Evolutionary conservation across 2,888 invertebrate genomes (phyloP).

Genomic region (Cosmia pyralina): DNA sequence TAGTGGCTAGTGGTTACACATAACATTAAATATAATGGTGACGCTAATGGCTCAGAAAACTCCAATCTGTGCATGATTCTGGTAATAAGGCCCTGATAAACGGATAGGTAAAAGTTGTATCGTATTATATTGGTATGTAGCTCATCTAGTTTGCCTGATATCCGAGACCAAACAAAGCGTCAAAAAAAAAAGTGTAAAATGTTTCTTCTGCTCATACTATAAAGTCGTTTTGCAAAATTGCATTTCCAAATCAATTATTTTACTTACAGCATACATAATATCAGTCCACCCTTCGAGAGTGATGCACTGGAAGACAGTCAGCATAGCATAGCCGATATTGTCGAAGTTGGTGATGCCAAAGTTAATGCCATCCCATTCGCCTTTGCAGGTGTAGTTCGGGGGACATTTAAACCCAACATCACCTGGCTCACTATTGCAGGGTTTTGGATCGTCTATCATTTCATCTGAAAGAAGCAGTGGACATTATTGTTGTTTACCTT

Average conservation of each 20-base stretch:
- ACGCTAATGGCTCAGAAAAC: no score
- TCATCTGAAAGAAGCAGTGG: slow-evolving; percentile 66
- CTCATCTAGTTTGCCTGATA: not conserved
- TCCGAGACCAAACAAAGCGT: not conserved
- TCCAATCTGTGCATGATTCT: no score
- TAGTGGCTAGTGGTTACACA: not conserved
- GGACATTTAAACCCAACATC: slow-evolving; percentile 92
- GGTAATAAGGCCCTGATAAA: no score
- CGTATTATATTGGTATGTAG: not conserved
- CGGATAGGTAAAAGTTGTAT: not conserved
- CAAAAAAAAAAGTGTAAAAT: not conserved
- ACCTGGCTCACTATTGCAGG: slow-evolving; percentile 91
- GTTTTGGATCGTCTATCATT: slow-evolving; percentile 71
- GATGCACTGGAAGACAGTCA: slow-evolving; percentile 99
- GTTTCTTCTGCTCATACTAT: not conserved
- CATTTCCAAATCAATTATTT: not conserved
- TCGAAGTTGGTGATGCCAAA: slow-evolving; percentile 99
- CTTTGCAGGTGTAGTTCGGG: slow-evolving; percentile 86
- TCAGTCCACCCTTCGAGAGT: slow-evolving; percentile 99
- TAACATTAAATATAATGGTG: no score
- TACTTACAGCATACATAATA: slow-evolving; percentile 97
- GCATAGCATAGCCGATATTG: slow-evolving; percentile 99
- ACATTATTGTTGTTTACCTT: not conserved
- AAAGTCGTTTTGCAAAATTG: not conserved
- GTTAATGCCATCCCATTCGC: slow-evolving; percentile 95